Evolutionary conservation across 2,888 invertebrate species (phyloP).

Genomic region (Tetragnatha montana): DNA sequence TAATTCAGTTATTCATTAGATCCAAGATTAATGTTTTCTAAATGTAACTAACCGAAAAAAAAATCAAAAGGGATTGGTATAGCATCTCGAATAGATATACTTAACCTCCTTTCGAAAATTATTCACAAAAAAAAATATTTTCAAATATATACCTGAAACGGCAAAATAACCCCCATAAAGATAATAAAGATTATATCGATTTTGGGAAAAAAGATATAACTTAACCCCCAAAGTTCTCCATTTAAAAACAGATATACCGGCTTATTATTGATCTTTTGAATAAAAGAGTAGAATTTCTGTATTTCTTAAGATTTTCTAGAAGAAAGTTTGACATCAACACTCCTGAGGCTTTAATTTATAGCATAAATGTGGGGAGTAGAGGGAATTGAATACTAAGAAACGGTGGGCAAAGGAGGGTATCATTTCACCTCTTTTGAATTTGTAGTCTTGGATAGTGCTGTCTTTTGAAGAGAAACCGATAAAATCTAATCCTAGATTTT

Average conservation of each 20-base stretch:
- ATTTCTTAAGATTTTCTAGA: neutral
- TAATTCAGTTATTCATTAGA: too few species aligned
- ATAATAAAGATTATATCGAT: neutral
- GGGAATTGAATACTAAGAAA: neutral
- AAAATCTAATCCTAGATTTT: too few species aligned
- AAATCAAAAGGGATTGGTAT: too few species aligned
- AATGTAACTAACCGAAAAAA: too few species aligned
- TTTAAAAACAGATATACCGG: neutral
- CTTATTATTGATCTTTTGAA: neutral
- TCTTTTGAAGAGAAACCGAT: too few species aligned
- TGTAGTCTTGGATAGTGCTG: neutral
- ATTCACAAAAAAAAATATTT: neutral
- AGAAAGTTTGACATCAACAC: neutral
- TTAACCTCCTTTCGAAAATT: too few species aligned
- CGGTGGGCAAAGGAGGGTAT: neutral
- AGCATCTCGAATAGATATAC: too few species aligned
- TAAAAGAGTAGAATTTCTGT: neutral
- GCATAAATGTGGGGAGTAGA: neutral
- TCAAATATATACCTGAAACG: neutral
- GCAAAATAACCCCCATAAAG: neutral
- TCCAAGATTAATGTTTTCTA: too few species aligned
- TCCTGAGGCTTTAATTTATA: neutral
- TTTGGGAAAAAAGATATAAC: neutral
- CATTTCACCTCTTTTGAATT: neutral
- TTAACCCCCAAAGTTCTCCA: neutral